Conservation (phyloP, 1,140 invertebrate genomes). For the Dinoponera quadriceps region DNA sequence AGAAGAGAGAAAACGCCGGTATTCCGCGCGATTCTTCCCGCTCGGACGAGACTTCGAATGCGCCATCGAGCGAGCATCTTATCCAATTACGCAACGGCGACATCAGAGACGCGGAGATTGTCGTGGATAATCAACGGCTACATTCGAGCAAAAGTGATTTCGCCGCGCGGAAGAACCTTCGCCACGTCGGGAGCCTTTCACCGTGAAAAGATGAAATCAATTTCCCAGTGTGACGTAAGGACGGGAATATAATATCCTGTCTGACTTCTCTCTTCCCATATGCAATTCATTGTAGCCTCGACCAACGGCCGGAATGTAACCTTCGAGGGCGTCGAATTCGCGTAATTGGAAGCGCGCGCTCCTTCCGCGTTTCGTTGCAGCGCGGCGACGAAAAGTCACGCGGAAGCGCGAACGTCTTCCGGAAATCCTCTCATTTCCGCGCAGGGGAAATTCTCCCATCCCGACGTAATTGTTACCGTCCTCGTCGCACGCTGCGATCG, state of each 20-base stretch:
- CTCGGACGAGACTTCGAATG: not conserved
- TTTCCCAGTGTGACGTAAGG: conserved; percentile 59
- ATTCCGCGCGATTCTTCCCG: not conserved
- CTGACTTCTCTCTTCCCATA: not conserved
- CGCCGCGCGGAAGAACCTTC: conserved; percentile 45
- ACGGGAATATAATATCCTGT: conserved; percentile 49
- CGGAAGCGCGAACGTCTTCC: too few relatives aligned
- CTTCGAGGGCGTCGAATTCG: not conserved
- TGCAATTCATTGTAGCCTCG: conserved; percentile 37
- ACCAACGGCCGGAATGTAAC: not conserved
- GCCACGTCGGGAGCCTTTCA: conserved; percentile 28
- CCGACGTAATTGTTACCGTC: too few relatives aligned
- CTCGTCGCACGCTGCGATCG: too few relatives aligned
- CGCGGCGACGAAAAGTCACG: too few relatives aligned
- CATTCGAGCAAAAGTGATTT: conserved; percentile 28
- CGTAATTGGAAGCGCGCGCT: conserved; percentile 6
- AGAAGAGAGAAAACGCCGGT: not conserved
- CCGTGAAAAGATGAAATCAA: conserved; percentile 49
- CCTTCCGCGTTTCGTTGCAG: not conserved
- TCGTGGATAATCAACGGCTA: conserved; percentile 7
- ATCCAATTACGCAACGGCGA: conserved; percentile 2
- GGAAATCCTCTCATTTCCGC: too few relatives aligned
- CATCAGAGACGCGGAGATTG: not conserved
- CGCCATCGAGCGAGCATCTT: not conserved
- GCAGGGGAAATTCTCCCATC: too few relatives aligned